phyloP scores from a whole-genome alignment of 2,888 invertebrate genomes.

The Hipparchia sbordonii region DNA sequence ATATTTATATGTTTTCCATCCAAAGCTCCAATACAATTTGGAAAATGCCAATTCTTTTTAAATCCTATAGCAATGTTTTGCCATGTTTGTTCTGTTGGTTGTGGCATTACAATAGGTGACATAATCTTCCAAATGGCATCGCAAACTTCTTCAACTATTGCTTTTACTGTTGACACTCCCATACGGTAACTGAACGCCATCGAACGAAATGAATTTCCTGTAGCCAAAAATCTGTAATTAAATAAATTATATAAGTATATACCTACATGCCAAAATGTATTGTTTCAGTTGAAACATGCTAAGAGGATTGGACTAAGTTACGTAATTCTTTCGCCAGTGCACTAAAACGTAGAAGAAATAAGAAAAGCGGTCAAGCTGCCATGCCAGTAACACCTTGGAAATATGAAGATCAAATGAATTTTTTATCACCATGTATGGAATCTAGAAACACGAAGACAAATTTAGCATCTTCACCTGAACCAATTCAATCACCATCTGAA shows the following conservation, averaged over 20 bases:
- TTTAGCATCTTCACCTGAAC: neutral
- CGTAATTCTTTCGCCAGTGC: neutral
- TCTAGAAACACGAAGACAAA: conserved; percentile 4
- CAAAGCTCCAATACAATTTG: neutral
- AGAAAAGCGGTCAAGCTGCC: neutral
- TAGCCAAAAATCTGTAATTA: neutral
- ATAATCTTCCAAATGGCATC: neutral
- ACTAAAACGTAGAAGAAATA: neutral
- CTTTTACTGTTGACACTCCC: conserved; percentile 2
- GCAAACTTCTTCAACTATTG: conserved; percentile 6
- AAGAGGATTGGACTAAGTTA: conserved; percentile 1
- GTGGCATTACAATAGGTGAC: conserved; percentile 7
- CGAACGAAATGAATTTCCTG: neutral
- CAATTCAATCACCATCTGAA: neutral
- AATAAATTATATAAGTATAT: neutral
- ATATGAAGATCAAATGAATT: neutral
- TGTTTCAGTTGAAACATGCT: conserved; percentile 2
- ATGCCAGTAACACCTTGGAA: conserved; percentile 3
- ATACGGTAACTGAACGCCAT: neutral
- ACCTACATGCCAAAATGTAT: neutral
- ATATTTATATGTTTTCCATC: conserved; percentile 1
- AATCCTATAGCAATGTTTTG: neutral
- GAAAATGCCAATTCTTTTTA: neutral
- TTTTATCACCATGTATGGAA: conserved; percentile 1
- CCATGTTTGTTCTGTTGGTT: conserved; percentile 5